Conservation (phyloP, 2,888 invertebrate species). For the Hydrotaea cyrtoneurina region DNA sequence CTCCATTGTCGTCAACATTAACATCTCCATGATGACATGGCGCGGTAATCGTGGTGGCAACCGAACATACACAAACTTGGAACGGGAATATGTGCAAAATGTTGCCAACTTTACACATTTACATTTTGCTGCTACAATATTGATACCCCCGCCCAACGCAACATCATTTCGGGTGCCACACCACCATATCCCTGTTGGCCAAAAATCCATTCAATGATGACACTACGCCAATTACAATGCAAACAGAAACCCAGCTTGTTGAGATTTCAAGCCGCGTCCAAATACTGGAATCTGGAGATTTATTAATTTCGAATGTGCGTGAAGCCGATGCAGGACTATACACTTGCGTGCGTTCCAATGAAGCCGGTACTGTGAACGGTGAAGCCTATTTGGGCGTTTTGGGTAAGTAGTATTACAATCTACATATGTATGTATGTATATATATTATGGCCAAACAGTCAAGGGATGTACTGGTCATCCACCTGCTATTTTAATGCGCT, state of each 20-base stretch:
- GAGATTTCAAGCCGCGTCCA: conserved; percentile 89
- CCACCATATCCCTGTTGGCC: conserved; percentile 9
- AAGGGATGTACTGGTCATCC: conserved; percentile 27
- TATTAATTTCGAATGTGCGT: conserved; percentile 92
- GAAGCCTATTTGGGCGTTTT: conserved; percentile 91
- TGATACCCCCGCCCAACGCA: not conserved
- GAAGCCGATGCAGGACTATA: conserved; percentile 93
- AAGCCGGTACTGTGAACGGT: conserved; percentile 92
- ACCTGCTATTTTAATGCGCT: not conserved
- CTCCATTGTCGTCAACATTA: conserved; percentile 35
- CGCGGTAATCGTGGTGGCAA: conserved; percentile 45
- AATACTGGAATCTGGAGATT: conserved; percentile 91
- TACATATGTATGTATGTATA: not conserved
- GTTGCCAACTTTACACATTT: conserved; percentile 47
- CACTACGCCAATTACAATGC: conserved; percentile 45
- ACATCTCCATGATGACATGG: conserved; percentile 37
- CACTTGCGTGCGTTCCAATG: conserved; percentile 93
- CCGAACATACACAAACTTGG: not conserved
- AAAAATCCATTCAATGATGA: not conserved
- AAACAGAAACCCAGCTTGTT: conserved; percentile 83
- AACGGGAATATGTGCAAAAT: conserved; percentile 41
- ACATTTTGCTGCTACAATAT: conserved; percentile 2
- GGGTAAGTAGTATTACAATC: conserved; percentile 83
- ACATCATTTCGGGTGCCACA: conserved; percentile 29
- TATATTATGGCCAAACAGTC: not conserved